Base-by-base conservation (phyloP, 2,113 vertebrate species). In the Callithrix jacchus region DNA sequence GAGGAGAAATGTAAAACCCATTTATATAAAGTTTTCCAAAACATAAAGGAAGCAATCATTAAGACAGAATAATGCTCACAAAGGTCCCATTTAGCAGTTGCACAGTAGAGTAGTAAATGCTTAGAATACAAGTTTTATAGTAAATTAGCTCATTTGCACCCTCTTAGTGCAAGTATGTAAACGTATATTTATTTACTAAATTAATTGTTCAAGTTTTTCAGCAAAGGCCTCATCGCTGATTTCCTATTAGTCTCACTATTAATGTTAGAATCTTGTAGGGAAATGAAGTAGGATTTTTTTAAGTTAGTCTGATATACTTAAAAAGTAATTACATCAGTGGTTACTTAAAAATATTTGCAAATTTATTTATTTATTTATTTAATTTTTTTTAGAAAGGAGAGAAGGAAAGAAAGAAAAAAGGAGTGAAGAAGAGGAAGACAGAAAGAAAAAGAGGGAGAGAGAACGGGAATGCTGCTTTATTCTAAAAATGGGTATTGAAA, bases 11-110 rank as follows among this genome's bases (percentile, higher is more conserved):
- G 8, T 70, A 17, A 95, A 94, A 45, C 40, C 21, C 77, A 58
- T n/a, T 88, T 71, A 81, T 42, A 86, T 3, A 42, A 92, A 81
- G 14, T 76, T 94, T 91, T 74, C 58, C 70, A 58, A 92, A 91
- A 17, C 35, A 82, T 64, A 49, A 64, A 90, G 70, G 70, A 81
- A 42, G 25, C 68, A 42, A 27, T 77, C 52, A 49, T 89, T 73
- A 91, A 49, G 18, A 81, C 27, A 84, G 9, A 84, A 64, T 61
- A 85, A 52, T 49, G 12, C 5, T 89, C 81, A 23, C 27, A 58
- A 79, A 94, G 40, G 3, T 89, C 17, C 21, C 25, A 23, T 56
- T 54, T 87, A 47, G 82, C 76, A 88, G 20, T 79, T 94, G 2
- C 52, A 93, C 27, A 80, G 11, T 42, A 77, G 18, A 80, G 8